Percentiles rank a stretch among this genome's conserved stretches.
These are phyloP conservation scores for Parelbella ahira DNA, from an alignment of 2,888 invertebrate species.

Conservation along the genomic window DNA sequence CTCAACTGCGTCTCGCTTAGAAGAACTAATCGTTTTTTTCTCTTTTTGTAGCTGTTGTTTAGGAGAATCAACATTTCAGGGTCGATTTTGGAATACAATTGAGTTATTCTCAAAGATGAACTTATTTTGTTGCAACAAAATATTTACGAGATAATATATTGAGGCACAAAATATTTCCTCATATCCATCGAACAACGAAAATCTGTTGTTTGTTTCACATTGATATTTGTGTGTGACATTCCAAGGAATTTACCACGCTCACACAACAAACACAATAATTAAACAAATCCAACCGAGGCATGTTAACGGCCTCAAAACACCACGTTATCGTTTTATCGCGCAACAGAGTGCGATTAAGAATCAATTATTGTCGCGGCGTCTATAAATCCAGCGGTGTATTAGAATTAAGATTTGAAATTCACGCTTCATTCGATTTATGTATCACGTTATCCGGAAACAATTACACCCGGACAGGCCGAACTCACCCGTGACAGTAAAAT, in stretches of 20 bases:
- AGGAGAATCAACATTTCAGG: too few relatives aligned
- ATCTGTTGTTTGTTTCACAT: too few relatives aligned
- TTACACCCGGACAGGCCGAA: conserved; percentile 36
- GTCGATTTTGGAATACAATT: too few relatives aligned
- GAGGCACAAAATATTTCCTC: too few relatives aligned
- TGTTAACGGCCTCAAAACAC: conserved; percentile 9
- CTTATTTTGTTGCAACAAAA: too few relatives aligned
- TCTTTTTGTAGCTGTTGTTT: too few relatives aligned
- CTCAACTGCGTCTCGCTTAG: conserved; percentile 35
- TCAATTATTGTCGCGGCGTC: conserved; percentile 53
- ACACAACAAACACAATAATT: conserved; percentile 32
- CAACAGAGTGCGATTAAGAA: conserved; percentile 47
- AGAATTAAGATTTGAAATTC: conserved; percentile 43
- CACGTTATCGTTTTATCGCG: conserved; percentile 41
- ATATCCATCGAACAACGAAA: too few relatives aligned
- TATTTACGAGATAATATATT: too few relatives aligned
- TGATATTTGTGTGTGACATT: too few relatives aligned
- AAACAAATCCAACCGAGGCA: conserved; percentile 10
- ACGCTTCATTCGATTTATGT: conserved; percentile 58
- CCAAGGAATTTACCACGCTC: conserved; percentile 33
- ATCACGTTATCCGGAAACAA: conserved; percentile 58
- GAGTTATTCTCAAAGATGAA: too few relatives aligned
- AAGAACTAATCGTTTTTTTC: conserved; percentile 11
- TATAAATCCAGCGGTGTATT: conserved; percentile 42
- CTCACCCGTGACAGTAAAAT: conserved; percentile 26